Evolutionary conservation across 92 coral and sea anemone species (phyloP).

Genomic region (Chrysogorgia sp.): DNA sequence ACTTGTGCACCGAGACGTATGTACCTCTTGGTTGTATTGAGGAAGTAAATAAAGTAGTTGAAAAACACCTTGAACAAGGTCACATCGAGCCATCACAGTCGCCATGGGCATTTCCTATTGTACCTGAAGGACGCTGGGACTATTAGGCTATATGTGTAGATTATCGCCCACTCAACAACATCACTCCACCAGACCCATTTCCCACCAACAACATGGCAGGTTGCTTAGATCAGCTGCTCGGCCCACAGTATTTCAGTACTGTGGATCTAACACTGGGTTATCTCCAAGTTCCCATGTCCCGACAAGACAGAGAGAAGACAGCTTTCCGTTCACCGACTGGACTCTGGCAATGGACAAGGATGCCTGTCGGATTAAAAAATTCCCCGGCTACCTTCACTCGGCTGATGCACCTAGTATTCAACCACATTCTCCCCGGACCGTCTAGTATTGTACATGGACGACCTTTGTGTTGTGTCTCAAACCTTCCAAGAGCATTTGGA

Average conservation of each 20-base stretch:
- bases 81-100: no score
- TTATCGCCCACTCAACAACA: conserved; percentile 51
- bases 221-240: conserved; percentile 43
- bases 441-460: conserved; percentile 47
- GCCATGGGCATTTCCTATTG: no score
- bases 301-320: conserved; percentile 46
- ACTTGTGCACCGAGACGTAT: no score
- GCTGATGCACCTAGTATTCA: conserved; percentile 50
- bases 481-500: conserved; percentile 48
- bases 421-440: conserved; percentile 42
- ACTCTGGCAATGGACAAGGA: conserved; percentile 60
- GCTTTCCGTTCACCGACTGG: conserved; percentile 51
- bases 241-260: conserved; percentile 33
- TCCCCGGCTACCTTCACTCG: conserved; percentile 58
- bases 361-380: conserved; percentile 57
- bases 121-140: no score
- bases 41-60: no score
- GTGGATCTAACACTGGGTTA: conserved; percentile 51
- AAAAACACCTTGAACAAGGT: no score
- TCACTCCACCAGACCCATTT: conserved; percentile 42
- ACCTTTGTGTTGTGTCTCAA: conserved; percentile 43
- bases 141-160: conserved; percentile 30
- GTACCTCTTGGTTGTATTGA: no score
- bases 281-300: conserved; percentile 49
- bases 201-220: conserved; percentile 49